Conservation (phyloP, 2,888 invertebrate species). For the Volucella inflata region DNA sequence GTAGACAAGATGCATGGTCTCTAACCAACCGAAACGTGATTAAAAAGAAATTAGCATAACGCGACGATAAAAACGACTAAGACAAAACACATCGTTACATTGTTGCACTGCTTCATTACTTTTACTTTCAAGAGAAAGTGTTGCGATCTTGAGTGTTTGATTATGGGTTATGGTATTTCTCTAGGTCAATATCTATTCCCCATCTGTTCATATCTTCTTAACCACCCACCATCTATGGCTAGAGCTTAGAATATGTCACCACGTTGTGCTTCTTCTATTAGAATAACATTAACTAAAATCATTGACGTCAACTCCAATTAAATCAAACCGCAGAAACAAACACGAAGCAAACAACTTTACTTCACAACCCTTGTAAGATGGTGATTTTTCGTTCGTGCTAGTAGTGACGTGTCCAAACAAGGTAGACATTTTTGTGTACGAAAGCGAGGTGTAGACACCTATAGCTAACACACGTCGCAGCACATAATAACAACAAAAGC, state of each 20-base stretch:
- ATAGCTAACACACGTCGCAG: constrained; percentile 3
- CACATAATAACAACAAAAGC: constrained; percentile 20
- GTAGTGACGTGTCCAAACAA: constrained; percentile 41
- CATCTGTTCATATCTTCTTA: not conserved
- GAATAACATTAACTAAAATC: not conserved
- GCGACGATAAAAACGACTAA: constrained; percentile 14
- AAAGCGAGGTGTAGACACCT: not conserved
- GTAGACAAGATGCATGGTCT: constrained; percentile 5
- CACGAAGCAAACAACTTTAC: too few species aligned
- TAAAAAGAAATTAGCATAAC: constrained; percentile 47
- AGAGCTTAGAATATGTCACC: not conserved
- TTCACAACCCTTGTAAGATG: too few species aligned
- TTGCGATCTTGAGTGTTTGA: constrained; percentile 45
- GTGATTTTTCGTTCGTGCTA: not conserved
- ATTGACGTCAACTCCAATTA: not conserved
- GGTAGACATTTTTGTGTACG: constrained; percentile 3
- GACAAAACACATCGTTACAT: constrained; percentile 5
- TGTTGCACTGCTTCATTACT: constrained; percentile 39
- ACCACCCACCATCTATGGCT: constrained; percentile 7
- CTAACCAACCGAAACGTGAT: not conserved
- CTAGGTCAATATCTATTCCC: not conserved
- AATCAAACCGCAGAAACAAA: not conserved
- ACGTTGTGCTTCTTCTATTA: not conserved
- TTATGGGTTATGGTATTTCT: constrained; percentile 2
- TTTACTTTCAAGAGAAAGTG: constrained; percentile 71